Percentiles rank a stretch among this genome's conserved stretches.
Conservation (phyloP, 2,888 invertebrate species). For the Copidosoma aretas region DNA sequence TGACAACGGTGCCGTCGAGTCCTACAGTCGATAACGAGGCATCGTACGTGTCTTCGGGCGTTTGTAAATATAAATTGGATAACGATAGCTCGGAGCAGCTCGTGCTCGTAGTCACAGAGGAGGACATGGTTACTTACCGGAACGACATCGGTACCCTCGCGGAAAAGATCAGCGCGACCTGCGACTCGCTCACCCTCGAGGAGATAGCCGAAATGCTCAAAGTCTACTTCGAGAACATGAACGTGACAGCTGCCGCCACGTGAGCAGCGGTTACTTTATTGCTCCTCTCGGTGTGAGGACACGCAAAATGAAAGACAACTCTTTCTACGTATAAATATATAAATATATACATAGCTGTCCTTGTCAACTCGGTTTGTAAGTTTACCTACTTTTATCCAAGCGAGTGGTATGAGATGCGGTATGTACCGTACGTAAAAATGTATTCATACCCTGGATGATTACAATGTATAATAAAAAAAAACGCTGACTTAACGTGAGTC, state of each 20-base stretch:
- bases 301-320: neutral
- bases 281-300: neutral
- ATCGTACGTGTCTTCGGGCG: constrained; percentile 33
- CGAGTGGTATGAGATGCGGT: neutral
- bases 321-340: constrained; percentile 39
- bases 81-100: constrained; percentile 32
- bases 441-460: constrained; percentile 28
- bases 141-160: constrained; percentile 40
- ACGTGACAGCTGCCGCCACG: neutral
- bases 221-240: constrained; percentile 34
- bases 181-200: constrained; percentile 37
- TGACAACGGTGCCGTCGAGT: neutral
- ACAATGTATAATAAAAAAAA: constrained; percentile 23
- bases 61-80: constrained; percentile 34
- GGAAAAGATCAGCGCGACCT: constrained; percentile 33
- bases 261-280: constrained; percentile 4
- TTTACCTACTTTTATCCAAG: constrained; percentile 29
- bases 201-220: constrained; percentile 40
- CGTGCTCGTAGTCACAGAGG: constrained; percentile 40
- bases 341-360: constrained; percentile 34
- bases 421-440: neutral
- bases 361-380: constrained; percentile 25
- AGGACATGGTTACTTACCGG: constrained; percentile 39
- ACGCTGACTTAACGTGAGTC: neutral
- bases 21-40: constrained; percentile 10